Evolutionary conservation across 2,888 invertebrate species (phyloP).

Genomic region (Timandra comae): DNA sequence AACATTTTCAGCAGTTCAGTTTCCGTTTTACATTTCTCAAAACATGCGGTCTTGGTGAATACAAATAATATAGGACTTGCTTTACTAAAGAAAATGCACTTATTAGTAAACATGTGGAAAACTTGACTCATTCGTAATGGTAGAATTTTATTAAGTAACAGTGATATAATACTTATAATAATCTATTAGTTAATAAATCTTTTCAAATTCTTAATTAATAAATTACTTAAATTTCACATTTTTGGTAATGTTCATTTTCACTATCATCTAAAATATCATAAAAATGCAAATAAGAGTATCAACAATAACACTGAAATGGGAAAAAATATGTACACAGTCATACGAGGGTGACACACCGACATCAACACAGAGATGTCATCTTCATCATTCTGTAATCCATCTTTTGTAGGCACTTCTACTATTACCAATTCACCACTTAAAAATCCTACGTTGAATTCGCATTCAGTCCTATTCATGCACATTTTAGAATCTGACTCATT

Average conservation of each 20-base stretch:
- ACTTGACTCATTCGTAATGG: background rate
- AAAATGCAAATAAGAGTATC: slow-evolving; percentile 87
- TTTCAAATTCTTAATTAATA: slow-evolving; percentile 34
- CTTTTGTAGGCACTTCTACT: slow-evolving; percentile 88
- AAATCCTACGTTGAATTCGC: slow-evolving; percentile 83
- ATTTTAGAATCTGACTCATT: slow-evolving; percentile 80
- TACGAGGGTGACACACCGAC: slow-evolving; percentile 88
- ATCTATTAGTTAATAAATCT: slow-evolving; percentile 1
- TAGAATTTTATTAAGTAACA: slow-evolving; percentile 11
- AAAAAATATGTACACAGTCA: slow-evolving; percentile 87
- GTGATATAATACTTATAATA: slow-evolving; percentile 17
- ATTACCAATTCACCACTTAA: slow-evolving; percentile 87
- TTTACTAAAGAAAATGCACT: background rate
- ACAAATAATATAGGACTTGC: too few species aligned
- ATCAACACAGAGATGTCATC: slow-evolving; percentile 83
- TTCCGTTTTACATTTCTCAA: too few species aligned
- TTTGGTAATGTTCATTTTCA: slow-evolving; percentile 63
- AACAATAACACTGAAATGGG: slow-evolving; percentile 85
- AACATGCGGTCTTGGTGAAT: too few species aligned
- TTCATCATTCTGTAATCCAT: slow-evolving; percentile 86
- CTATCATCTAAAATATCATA: slow-evolving; percentile 76
- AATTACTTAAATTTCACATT: slow-evolving; percentile 67
- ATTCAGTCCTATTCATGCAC: slow-evolving; percentile 86
- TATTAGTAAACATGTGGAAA: background rate
- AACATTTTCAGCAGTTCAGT: too few species aligned